Conservation (phyloP, 2,888 invertebrate genomes). For the Patella depressa region DNA sequence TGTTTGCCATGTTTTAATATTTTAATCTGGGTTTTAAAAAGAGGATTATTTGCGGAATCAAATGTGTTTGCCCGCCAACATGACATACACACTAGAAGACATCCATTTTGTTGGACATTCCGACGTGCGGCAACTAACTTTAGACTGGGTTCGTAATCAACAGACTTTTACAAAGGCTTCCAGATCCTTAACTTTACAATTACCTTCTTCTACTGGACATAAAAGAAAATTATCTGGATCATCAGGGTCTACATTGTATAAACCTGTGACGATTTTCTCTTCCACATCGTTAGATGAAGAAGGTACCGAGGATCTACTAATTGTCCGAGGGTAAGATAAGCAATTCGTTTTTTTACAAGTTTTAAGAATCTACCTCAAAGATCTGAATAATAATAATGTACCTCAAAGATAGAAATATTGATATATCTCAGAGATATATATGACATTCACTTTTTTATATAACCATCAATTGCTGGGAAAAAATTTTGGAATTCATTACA, state of each 20-base stretch:
- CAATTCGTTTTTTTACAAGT: not conserved
- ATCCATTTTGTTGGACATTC: not conserved
- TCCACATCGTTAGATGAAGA: conserved; percentile 4
- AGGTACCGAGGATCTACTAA: not conserved
- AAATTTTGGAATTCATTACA: too few species aligned
- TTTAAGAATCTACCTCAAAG: too few species aligned
- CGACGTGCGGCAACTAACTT: not conserved
- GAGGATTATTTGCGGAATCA: too few species aligned
- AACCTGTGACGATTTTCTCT: not conserved
- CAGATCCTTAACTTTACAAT: not conserved
- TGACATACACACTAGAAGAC: not conserved
- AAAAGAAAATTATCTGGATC: conserved; percentile 1
- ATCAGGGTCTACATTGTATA: not conserved
- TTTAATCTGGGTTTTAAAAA: too few species aligned
- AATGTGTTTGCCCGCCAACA: not conserved
- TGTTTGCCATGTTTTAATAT: too few species aligned
- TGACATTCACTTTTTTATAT: too few species aligned
- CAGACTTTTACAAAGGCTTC: not conserved
- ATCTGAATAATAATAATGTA: too few species aligned
- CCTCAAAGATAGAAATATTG: too few species aligned
- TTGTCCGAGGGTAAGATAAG: conserved; percentile 2
- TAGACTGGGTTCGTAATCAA: conserved; percentile 8
- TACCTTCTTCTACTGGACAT: not conserved
- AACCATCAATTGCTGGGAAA: too few species aligned
- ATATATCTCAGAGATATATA: too few species aligned